Evolutionary conservation across 2,797 vertebrate species (phyloP).

Genomic region (Amphiprion clarkii): DNA sequence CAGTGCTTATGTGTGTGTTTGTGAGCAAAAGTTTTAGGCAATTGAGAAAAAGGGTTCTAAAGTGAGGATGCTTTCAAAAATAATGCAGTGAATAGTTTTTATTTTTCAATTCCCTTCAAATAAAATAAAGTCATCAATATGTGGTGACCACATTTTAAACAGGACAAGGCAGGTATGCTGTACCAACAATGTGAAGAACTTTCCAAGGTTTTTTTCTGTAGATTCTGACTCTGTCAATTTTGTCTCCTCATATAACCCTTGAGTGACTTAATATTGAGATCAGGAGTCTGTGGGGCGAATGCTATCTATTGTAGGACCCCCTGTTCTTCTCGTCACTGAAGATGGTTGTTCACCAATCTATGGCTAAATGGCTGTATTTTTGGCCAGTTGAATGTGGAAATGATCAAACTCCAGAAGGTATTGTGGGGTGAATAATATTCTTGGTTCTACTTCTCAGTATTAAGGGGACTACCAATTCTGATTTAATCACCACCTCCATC

Average conservation of each 20-base stretch:
- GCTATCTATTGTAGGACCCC: not conserved
- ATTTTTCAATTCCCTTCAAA: not conserved
- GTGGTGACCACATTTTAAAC: not conserved
- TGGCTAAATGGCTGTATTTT: not conserved
- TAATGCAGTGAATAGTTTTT: not conserved
- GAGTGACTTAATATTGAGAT: not conserved
- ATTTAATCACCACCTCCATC: too few relatives aligned
- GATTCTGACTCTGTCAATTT: not conserved
- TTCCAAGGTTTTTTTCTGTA: not conserved
- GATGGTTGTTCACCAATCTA: not conserved
- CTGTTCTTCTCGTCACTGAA: not conserved
- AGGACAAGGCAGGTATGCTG: not conserved
- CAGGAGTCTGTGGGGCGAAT: not conserved
- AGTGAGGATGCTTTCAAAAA: not conserved
- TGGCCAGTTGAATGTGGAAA: not conserved
- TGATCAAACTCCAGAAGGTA: not conserved
- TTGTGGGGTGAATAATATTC: not conserved
- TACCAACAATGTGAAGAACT: not conserved
- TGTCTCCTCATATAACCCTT: not conserved
- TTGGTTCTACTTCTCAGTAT: not conserved
- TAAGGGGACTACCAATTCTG: too few relatives aligned
- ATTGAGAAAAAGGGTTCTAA: not conserved
- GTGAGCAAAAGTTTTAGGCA: not conserved
- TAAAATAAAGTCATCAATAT: not conserved
- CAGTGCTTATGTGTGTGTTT: not conserved